phyloP scores from a whole-genome alignment of 2,888 invertebrate species.

The Torymus auratus region DNA sequence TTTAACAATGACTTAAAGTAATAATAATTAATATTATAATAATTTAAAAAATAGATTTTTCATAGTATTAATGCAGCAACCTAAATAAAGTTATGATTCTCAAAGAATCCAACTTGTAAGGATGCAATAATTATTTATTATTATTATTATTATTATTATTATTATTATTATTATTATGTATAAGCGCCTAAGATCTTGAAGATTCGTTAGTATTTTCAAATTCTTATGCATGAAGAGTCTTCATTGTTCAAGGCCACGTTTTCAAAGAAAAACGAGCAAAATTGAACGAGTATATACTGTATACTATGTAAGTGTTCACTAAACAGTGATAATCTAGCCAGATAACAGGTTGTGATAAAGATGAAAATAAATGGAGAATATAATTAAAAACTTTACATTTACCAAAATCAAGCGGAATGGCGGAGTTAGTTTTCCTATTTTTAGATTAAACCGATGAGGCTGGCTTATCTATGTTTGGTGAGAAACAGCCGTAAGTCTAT shows the following conservation, averaged over 20 bases:
- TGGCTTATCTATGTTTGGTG: conserved; percentile 60
- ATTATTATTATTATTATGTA: conserved; percentile 50
- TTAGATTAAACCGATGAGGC: conserved; percentile 48
- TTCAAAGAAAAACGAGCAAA: conserved; percentile 50
- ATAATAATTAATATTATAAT: conserved; percentile 32
- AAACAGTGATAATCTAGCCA: conserved; percentile 60
- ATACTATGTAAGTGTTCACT: conserved; percentile 48
- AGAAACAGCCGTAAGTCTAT: conserved; percentile 57
- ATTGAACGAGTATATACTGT: conserved; percentile 44
- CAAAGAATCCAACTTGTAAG: conserved; percentile 50
- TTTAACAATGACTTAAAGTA: conserved; percentile 38
- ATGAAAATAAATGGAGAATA: conserved; percentile 30
- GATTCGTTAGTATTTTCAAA: conserved; percentile 57
- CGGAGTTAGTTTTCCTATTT: conserved; percentile 31
- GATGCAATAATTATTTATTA: conserved; percentile 57
- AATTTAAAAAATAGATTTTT: conserved; percentile 55
- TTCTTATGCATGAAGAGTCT: conserved; percentile 44
- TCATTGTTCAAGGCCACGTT: conserved; percentile 41
- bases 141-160: conserved; percentile 53
- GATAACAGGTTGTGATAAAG: conserved; percentile 57
- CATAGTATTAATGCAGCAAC: conserved; percentile 39
- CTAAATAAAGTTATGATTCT: conserved; percentile 50
- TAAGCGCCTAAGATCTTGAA: conserved; percentile 55
- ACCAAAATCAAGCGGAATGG: conserved; percentile 30
- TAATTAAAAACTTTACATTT: conserved; percentile 29